These are phyloP conservation scores for Cryptomyrus ogoouensis DNA, from an alignment of 2,113 vertebrate genomes.

Conservation along the genomic window DNA sequence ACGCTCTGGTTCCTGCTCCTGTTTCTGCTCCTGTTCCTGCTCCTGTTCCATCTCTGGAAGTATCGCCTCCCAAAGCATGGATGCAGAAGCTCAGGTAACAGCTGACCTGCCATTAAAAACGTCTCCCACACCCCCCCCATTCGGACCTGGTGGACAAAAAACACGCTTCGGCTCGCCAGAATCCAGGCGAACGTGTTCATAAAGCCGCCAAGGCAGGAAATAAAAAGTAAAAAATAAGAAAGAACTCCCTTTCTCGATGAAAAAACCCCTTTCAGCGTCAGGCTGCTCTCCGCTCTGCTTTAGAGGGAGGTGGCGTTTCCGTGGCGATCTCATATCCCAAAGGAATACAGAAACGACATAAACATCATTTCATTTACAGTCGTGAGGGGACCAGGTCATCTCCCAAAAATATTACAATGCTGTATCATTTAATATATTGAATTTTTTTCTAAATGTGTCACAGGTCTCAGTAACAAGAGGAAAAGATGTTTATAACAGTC, in stretches of 20 bases:
- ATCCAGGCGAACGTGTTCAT: slow-evolving; percentile 21
- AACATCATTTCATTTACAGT: background rate
- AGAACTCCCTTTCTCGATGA: background rate
- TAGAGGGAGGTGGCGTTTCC: background rate
- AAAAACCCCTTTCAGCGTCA: background rate
- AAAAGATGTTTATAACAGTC: background rate
- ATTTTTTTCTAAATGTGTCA: background rate
- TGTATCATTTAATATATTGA: background rate
- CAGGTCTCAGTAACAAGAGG: background rate
- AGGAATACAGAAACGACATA: background rate
- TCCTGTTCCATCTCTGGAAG: background rate
- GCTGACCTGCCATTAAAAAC: slow-evolving; percentile 19
- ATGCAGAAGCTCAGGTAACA: slow-evolving; percentile 21
- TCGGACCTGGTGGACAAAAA: no score
- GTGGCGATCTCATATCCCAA: background rate
- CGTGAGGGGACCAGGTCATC: background rate
- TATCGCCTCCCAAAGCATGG: slow-evolving; percentile 19
- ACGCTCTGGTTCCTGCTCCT: no score
- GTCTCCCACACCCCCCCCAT: slow-evolving; percentile 20
- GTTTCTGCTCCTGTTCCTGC: no score
- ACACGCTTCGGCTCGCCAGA: background rate
- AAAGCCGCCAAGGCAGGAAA: slow-evolving; percentile 36
- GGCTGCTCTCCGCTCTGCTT: background rate
- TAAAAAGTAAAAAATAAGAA: background rate
- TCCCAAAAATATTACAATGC: background rate